Evolutionary conservation across 2,888 invertebrate genomes (phyloP), one percentile per base, ranked within the genome.

Genomic region (Neuroscelio doddi): DNA sequence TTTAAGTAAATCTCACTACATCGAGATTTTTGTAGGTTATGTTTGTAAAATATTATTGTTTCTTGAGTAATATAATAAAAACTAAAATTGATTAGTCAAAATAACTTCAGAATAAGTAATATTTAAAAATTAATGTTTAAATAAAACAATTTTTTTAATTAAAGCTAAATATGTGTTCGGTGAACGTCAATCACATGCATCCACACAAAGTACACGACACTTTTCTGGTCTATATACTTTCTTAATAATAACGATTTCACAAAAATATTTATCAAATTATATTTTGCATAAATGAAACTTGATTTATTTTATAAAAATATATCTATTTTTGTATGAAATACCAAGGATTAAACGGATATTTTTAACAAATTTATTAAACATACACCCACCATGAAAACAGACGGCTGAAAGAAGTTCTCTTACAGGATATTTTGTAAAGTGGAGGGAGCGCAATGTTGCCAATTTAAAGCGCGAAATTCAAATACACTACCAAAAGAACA

Each of bases 321-420:
- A 45, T 29, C 51, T 56, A 64, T 56, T 44, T 45, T 51, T 62
- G 14, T 44, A 2, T 38, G 36, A 62, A 70, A 51, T 36, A 45
- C 34, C 8, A 57, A 63, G 61, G 77, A 80, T 80, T 80, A 65
- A 42, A 68, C 57, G 64, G 80, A 80, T 81, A 75, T 71, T 53
- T 52, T 57, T 51, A 44, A 52, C 68, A 56, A 29, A 44, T 46
- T 71, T 59, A 47, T 59, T 10, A 30, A 51, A 62, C 67, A 58
- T 63, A 69, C 56, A 68, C 80, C 79, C 76, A 81, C 80, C 77
- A 68, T 76, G 73, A 74, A 72, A 26, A 62, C 71, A 64, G 70
- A 64, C 59, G 61, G 63, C 65, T 59, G 52, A 78, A 78, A 78
- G 74, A 74, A 26, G 26, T 26, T 8, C 26, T 7, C 26, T 7